A percentile compares a stretch with the other conserved stretches of the same genome.
These are phyloP conservation scores for Lithobates sylvaticus DNA, from an alignment of 2,797 vertebrate species.

Conservation along the genomic window DNA sequence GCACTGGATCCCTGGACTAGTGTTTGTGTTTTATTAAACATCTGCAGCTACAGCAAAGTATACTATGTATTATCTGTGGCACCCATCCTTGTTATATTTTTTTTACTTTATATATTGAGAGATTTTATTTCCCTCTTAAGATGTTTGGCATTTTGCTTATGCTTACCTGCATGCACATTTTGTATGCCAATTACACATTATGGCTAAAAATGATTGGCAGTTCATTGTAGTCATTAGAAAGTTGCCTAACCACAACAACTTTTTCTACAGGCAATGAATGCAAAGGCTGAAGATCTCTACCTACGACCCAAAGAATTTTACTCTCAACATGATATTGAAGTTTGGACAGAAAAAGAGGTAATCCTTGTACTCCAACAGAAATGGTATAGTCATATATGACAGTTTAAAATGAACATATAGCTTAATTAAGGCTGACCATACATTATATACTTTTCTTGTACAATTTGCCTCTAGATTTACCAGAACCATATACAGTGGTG, in stretches of 20 bases:
- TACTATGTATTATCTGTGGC: too few species aligned
- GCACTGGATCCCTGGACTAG: too few species aligned
- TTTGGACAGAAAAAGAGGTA: conserved; percentile 85
- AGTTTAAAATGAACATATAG: too few species aligned
- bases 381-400: too few species aligned
- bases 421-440: too few species aligned
- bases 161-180: not conserved
- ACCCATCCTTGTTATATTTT: too few species aligned
- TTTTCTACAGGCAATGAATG: conserved; percentile 65
- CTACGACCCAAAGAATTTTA: conserved; percentile 82
- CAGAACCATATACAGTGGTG: too few species aligned
- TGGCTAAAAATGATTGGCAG: not conserved
- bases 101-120: too few species aligned
- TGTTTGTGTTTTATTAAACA: too few species aligned
- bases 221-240: not conserved
- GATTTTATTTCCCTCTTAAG: not conserved
- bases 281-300: conserved; percentile 72
- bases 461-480: too few species aligned
- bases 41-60: too few species aligned
- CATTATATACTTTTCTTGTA: too few species aligned
- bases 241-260: not conserved
- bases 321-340: conserved; percentile 76
- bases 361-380: not conserved
- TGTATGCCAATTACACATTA: not conserved
- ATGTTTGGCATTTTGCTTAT: not conserved